A percentile compares a stretch with the other conserved stretches of the same genome.
Conservation (phyloP, 2,888 invertebrate species). For the Ganaspis brasiliensis region DNA sequence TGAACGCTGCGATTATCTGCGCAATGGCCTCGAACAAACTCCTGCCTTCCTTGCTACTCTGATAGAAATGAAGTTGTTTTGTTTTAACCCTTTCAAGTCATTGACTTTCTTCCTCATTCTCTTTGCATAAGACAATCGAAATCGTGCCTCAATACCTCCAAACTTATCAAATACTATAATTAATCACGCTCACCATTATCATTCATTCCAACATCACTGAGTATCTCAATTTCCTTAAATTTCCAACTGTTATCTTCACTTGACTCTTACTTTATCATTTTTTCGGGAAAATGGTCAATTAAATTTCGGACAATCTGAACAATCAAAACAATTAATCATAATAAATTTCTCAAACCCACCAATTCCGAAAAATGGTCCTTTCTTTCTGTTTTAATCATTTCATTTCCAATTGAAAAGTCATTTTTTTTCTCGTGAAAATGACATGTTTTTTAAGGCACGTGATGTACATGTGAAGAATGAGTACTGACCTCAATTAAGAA, state of each 20-base stretch:
- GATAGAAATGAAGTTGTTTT: conserved; percentile 68
- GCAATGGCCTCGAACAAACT: conserved; percentile 64
- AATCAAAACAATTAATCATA: neutral
- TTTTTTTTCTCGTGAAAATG: neutral
- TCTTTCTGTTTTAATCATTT: too few relatives aligned
- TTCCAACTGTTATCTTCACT: too few relatives aligned
- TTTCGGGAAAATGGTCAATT: neutral
- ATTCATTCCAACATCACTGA: neutral
- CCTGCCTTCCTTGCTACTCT: conserved; percentile 65
- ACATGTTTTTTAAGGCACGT: neutral
- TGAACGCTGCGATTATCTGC: conserved; percentile 70
- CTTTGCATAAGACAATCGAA: neutral
- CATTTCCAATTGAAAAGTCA: too few relatives aligned
- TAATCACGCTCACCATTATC: neutral
- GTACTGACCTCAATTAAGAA: conserved; percentile 31
- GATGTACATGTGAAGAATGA: neutral
- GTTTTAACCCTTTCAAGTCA: conserved; percentile 69
- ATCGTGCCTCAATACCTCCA: neutral
- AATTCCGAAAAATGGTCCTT: too few relatives aligned
- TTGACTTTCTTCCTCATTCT: conserved; percentile 29
- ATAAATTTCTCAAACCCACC: neutral
- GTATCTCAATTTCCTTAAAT: too few relatives aligned
- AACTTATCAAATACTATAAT: neutral
- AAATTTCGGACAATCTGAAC: neutral
- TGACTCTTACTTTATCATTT: neutral